Conservation (phyloP, 1,140 invertebrate species). For the Microplitis demolitor region DNA sequence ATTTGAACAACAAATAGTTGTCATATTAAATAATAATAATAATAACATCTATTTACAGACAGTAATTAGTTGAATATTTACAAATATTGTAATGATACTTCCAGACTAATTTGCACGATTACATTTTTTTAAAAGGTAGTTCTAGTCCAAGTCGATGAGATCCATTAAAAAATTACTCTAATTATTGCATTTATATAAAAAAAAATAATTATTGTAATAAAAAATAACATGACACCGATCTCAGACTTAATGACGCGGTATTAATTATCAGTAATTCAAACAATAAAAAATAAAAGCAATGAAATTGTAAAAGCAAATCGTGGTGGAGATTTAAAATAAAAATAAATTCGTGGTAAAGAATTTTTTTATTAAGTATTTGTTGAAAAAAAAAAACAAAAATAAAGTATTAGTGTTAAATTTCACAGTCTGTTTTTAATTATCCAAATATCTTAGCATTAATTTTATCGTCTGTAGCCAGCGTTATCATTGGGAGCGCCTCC, state of each 20-base stretch:
- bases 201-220: background rate
- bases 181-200: background rate
- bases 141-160: constrained; percentile 6
- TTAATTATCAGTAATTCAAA: too few species aligned
- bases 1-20: too few species aligned
- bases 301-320: too few species aligned
- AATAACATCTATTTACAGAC: too few species aligned
- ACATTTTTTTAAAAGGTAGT: background rate
- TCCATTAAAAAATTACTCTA: background rate
- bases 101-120: constrained; percentile 3
- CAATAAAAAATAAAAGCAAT: too few species aligned
- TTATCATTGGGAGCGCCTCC: constrained; percentile 40
- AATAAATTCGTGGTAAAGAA: too few species aligned
- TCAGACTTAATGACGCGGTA: too few species aligned
- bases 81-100: background rate
- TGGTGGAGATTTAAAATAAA: too few species aligned
- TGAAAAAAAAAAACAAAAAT: constrained; percentile 19
- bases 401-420: constrained; percentile 19
- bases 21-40: too few species aligned
- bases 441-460: constrained; percentile 12
- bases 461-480: constrained; percentile 42
- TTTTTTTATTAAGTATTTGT: background rate
- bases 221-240: too few species aligned
- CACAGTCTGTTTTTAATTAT: background rate
- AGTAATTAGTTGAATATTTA: too few species aligned